These are phyloP conservation scores for Heliconius ethilla DNA, from an alignment of 2,888 invertebrate genomes.

Conservation along the genomic window DNA sequence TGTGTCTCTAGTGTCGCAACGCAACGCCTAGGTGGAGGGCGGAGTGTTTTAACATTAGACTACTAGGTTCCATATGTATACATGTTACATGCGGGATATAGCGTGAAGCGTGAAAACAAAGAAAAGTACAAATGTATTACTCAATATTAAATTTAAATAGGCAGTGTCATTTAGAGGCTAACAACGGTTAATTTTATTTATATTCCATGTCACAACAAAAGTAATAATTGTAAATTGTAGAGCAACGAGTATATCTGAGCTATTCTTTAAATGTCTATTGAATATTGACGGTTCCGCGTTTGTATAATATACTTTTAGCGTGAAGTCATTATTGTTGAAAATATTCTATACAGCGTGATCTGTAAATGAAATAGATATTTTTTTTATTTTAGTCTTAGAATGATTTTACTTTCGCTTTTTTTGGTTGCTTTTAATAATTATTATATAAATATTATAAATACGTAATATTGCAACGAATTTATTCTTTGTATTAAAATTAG, in stretches of 20 bases:
- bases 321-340: conserved; percentile 69
- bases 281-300: conserved; percentile 43
- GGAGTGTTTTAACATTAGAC: too few species aligned
- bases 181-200: background rate
- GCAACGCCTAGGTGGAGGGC: too few species aligned
- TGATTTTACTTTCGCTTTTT: background rate
- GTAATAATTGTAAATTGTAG: conserved; percentile 18
- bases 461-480: background rate
- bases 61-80: too few species aligned
- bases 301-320: conserved; percentile 65
- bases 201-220: conserved; percentile 5
- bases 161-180: background rate
- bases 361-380: background rate
- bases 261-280: conserved; percentile 55
- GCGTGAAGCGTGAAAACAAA: background rate
- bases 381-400: background rate
- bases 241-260: conserved; percentile 19
- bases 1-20: too few species aligned
- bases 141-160: background rate
- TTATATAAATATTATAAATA: background rate
- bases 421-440: background rate
- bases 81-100: too few species aligned
- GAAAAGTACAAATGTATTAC: background rate
- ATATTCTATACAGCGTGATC: conserved; percentile 61
- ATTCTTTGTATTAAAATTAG: background rate